phyloP scores from a whole-genome alignment of 2,888 invertebrate genomes.

The Danaus chrysippus region DNA sequence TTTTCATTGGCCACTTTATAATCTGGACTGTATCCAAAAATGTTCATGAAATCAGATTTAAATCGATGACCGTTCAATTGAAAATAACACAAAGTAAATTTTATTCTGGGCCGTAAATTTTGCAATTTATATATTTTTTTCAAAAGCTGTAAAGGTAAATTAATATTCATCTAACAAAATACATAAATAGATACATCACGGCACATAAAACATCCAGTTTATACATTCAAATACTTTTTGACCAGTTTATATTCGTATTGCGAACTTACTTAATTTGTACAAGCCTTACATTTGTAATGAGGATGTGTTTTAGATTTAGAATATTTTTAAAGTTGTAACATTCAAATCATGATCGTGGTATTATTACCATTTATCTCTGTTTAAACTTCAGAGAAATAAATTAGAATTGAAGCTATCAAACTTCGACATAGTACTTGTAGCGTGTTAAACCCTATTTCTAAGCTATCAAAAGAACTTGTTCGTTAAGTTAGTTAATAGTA shows the following conservation, averaged over 20 bases:
- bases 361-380: neutral
- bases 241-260: slow-evolving; percentile 14
- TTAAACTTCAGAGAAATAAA: neutral
- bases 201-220: too few relatives aligned
- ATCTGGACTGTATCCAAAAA: slow-evolving; percentile 11
- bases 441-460: slow-evolving; percentile 25
- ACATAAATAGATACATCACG: neutral
- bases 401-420: neutral
- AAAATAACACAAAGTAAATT: neutral
- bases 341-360: too few relatives aligned
- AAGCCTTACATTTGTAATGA: slow-evolving; percentile 15
- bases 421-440: slow-evolving; percentile 9
- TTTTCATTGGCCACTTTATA: slow-evolving; percentile 5
- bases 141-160: slow-evolving; percentile 14
- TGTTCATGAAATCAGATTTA: neutral
- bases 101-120: slow-evolving; percentile 9
- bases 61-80: neutral
- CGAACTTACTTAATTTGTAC: slow-evolving; percentile 20
- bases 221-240: neutral
- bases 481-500: slow-evolving; percentile 29
- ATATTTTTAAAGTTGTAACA: neutral
- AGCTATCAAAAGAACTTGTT: slow-evolving; percentile 32
- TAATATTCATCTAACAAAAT: neutral
- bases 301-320: neutral
- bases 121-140: slow-evolving; percentile 6